A percentile compares a stretch with the other conserved stretches of the same genome.
Conservation (phyloP, 2,888 invertebrate species). For the Achlya flavicornis region DNA sequence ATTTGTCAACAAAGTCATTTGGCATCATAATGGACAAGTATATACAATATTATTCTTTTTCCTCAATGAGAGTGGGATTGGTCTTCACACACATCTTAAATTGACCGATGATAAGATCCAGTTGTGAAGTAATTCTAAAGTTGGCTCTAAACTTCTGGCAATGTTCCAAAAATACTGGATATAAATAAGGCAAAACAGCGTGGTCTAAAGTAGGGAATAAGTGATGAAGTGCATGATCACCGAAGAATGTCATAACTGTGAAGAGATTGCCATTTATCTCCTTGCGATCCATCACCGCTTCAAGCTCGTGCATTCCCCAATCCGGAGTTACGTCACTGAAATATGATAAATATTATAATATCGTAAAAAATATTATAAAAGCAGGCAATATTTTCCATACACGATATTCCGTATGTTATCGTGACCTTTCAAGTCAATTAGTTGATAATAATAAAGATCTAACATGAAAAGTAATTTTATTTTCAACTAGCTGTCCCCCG, state of each 20-base stretch:
- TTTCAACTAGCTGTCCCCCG: too few relatives aligned
- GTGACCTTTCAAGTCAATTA: too few relatives aligned
- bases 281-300: conserved; percentile 89
- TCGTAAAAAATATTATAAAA: neutral
- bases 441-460: too few relatives aligned
- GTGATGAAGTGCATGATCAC: conserved; percentile 91
- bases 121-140: conserved; percentile 63
- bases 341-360: conserved; percentile 16
- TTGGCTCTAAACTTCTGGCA: conserved; percentile 85
- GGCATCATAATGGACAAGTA: neutral
- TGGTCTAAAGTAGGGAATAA: conserved; percentile 92
- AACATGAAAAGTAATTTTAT: too few relatives aligned
- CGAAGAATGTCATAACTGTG: conserved; percentile 88
- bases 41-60: neutral
- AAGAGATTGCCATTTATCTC: conserved; percentile 87
- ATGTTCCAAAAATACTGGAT: conserved; percentile 85
- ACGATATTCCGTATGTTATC: too few relatives aligned
- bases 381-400: too few relatives aligned
- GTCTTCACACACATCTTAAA: conserved; percentile 58
- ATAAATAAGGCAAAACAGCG: conserved; percentile 85
- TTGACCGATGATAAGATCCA: conserved; percentile 67
- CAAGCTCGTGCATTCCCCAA: conserved; percentile 91
- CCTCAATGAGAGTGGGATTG: conserved; percentile 49
- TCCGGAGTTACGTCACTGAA: conserved; percentile 81
- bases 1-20: neutral